These are phyloP conservation scores for Riptortus pedestris DNA, from an alignment of 1,140 invertebrate genomes.

Conservation along the genomic window DNA sequence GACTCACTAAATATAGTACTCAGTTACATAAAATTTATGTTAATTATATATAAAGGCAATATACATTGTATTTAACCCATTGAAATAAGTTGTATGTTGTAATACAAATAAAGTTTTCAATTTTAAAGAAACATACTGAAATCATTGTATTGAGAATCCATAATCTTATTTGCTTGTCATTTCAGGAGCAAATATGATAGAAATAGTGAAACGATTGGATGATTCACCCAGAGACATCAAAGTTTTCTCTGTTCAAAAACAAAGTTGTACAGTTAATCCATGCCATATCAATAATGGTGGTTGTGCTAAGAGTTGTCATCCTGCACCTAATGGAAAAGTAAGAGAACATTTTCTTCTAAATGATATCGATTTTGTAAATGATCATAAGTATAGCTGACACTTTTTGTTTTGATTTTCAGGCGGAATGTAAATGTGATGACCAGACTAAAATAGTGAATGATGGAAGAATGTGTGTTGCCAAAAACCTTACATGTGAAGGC, in stretches of 20 bases:
- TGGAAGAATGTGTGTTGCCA: conserved; percentile 77
- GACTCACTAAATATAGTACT: too few relatives aligned
- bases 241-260: conserved; percentile 68
- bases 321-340: conserved; percentile 63
- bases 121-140: too few relatives aligned
- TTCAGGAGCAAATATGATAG: conserved; percentile 71
- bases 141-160: too few relatives aligned
- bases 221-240: conserved; percentile 85
- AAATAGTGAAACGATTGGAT: conserved; percentile 84
- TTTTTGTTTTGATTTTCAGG: conserved; percentile 33
- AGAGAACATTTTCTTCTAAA: conserved; percentile 19
- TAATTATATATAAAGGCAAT: too few relatives aligned
- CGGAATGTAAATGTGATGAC: conserved; percentile 79
- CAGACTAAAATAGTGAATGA: conserved; percentile 82
- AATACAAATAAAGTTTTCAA: too few relatives aligned
- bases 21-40: too few relatives aligned
- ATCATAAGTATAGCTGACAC: neutral
- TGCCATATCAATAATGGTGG: conserved; percentile 91
- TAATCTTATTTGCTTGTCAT: too few relatives aligned
- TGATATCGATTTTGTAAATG: neutral
- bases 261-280: conserved; percentile 71
- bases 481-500: conserved; percentile 77
- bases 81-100: too few relatives aligned
- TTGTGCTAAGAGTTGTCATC: conserved; percentile 89
- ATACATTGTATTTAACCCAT: too few relatives aligned